Percentiles rank a stretch among this genome's conserved stretches.
Evolutionary conservation across 2,888 invertebrate species (phyloP).

Genomic region (Trissonchulus sp.): DNA sequence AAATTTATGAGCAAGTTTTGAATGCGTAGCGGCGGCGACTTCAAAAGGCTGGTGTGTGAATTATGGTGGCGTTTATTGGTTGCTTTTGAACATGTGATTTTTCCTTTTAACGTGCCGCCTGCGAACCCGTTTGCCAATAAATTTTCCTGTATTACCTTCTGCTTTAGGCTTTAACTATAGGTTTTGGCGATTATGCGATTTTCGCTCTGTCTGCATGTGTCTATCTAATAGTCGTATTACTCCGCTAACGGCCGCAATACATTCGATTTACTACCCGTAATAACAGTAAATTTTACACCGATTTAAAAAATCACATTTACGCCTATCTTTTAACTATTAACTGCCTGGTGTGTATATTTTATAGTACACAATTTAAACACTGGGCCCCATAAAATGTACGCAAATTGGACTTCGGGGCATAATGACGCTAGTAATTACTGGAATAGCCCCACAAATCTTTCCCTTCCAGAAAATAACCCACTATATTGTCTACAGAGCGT

Average conservation of each 20-base stretch:
- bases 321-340: not conserved
- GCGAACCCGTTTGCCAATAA: not conserved
- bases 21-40: not conserved
- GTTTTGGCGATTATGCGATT: not conserved
- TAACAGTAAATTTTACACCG: not conserved
- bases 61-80: not conserved
- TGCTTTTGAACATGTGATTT: not conserved
- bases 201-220: too few relatives aligned
- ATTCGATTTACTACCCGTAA: not conserved
- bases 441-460: not conserved
- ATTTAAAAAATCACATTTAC: too few relatives aligned
- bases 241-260: too few relatives aligned
- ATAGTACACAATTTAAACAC: too few relatives aligned
- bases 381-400: slow-evolving; percentile 3
- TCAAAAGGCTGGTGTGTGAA: slow-evolving; percentile 4
- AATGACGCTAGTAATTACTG: not conserved
- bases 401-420: slow-evolving; percentile 8
- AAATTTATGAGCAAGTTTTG: not conserved
- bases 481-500: not conserved
- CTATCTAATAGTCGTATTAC: too few relatives aligned
- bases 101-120: not conserved
- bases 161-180: not conserved
- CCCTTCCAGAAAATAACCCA: not conserved
- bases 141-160: not conserved
- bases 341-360: too few relatives aligned